A percentile compares a stretch with the other conserved stretches of the same genome.
These are phyloP conservation scores for Urosaurus nigricauda DNA, from an alignment of 2,797 vertebrate genomes.

Conservation along the genomic window DNA sequence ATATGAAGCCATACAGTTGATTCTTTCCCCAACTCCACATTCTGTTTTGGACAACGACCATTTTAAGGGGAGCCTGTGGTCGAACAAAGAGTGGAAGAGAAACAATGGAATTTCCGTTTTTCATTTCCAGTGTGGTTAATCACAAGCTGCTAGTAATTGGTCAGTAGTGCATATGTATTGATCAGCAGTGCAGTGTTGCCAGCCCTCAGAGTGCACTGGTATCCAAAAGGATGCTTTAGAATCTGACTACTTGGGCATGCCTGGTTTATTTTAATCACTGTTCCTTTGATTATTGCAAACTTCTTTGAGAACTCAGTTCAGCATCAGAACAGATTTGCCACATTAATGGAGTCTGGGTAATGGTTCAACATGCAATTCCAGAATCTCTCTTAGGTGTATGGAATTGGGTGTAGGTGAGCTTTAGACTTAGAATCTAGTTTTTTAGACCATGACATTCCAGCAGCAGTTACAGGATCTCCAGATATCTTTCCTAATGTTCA, in stretches of 20 bases:
- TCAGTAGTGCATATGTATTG: background rate
- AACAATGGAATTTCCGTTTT: background rate
- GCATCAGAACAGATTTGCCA: background rate
- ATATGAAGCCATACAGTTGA: background rate
- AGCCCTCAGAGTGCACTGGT: background rate
- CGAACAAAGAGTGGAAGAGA: background rate
- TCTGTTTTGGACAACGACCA: background rate
- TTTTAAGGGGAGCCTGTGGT: background rate
- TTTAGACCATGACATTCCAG: background rate
- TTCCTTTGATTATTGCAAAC: background rate
- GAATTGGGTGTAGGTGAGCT: background rate
- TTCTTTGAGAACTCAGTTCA: background rate
- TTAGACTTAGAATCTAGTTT: background rate
- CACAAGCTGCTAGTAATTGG: background rate
- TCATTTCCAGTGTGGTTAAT: background rate
- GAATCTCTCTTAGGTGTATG: background rate
- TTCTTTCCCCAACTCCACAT: background rate
- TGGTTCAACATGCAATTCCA: background rate
- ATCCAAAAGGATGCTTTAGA: background rate
- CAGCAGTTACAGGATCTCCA: background rate
- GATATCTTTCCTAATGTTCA: background rate
- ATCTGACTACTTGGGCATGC: background rate
- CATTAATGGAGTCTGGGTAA: no score
- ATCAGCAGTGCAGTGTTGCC: no score
- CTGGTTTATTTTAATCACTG: background rate